Evolutionary conservation across 1,140 invertebrate genomes (phyloP), one percentile per base, ranked within the genome.

Genomic region (Caenorhabditis briggsae): DNA sequence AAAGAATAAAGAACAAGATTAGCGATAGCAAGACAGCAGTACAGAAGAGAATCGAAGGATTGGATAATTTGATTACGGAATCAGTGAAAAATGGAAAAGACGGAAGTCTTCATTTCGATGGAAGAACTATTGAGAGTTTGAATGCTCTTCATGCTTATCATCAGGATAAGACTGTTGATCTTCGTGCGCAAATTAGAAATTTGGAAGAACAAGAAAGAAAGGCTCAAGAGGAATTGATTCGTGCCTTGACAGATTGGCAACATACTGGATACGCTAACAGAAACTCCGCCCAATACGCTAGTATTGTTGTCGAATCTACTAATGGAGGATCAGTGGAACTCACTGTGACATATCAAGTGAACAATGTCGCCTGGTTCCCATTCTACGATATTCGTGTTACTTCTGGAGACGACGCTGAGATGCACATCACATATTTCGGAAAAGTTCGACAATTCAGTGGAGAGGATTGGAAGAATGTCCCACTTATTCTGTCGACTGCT

Each of bases 371-470:
- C n/a, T 78, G 70, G 70, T 50, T 50, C 70, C 70, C 70, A 53
- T 78, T 78, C 46, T 78, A 78, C 20, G 70, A 78, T 18, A 50
- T 78, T 46, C 70, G 70, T 50, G 46, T 78, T 9, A 78, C 70
- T 50, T 48, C 70, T 78, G 70, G 70, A 23, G 46, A 2, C 2
- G 46, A 50, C 0, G 33, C 70, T 18, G 70, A 78, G n/a, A 78
- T 78, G 70, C 70, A 78, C 43, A 41, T 78, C 46, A 78, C 70
- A 11, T 78, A 78, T 18, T 78, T 50, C 6, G 70, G 70, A 78
- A 78, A 78, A n/a, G 70, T 78, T 23, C 70, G 70, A 53, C 70
- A 78, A 53, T 78, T 50, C 70, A 78, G 70, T 78, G 70, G 70
- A 78, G 70, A 78, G 18, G 70, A 78, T 46, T 78, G 70, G 70